These are phyloP conservation scores for Caranx ignobilis DNA, from an alignment of 2,113 vertebrate species.

Conservation along the genomic window DNA sequence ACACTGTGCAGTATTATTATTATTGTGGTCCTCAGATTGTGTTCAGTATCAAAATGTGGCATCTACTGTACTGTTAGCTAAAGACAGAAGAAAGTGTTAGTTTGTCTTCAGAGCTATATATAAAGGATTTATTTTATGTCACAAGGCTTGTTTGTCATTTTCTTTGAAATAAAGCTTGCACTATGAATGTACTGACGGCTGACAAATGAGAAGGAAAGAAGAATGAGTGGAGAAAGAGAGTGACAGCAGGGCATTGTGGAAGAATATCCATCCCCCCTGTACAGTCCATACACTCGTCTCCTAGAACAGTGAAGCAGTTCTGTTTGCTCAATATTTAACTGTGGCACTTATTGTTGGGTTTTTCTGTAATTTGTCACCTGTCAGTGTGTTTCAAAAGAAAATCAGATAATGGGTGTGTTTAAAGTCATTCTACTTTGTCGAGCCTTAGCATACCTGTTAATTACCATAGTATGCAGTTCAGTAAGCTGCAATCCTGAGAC, in stretches of 20 bases:
- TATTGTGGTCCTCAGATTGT: constrained; percentile 44
- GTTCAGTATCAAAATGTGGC: constrained; percentile 28
- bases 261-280: too few species aligned
- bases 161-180: constrained; percentile 5
- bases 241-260: too few species aligned
- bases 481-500: not conserved
- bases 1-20: constrained; percentile 32
- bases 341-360: too few species aligned
- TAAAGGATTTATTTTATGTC: constrained; percentile 75
- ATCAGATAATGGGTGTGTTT: not conserved
- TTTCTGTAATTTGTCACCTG: too few species aligned
- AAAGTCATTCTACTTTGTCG: not conserved
- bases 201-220: too few species aligned
- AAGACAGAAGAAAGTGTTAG: not conserved
- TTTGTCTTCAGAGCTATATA: constrained; percentile 47
- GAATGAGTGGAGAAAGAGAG: too few species aligned
- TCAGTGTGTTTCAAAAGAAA: not conserved
- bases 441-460: not conserved
- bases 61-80: constrained; percentile 24
- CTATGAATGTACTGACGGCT: not conserved
- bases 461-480: not conserved
- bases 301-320: too few species aligned
- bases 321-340: too few species aligned
- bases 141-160: constrained; percentile 23
- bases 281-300: too few species aligned